Percentiles rank a stretch among this genome's conserved stretches.
Evolutionary conservation across 2,888 invertebrate genomes (phyloP).

Genomic region (Poecilus cupreus): DNA sequence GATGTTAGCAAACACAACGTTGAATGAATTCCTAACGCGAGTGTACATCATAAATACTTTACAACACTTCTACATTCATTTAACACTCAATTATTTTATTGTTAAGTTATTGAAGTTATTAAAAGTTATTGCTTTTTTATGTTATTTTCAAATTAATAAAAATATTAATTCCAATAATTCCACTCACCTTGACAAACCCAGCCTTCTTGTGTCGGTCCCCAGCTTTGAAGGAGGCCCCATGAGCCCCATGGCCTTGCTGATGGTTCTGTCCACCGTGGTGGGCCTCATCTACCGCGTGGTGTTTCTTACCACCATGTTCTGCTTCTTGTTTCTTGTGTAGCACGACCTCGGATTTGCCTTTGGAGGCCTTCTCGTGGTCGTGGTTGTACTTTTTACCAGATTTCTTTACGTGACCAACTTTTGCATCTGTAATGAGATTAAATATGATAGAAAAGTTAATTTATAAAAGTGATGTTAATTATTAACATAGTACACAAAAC

Average conservation of each 20-base stretch:
- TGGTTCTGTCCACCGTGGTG: conserved; percentile 66
- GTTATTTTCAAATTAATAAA: too few relatives aligned
- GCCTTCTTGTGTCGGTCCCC: conserved; percentile 68
- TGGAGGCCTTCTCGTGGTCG: conserved; percentile 67
- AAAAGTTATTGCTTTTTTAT: too few relatives aligned
- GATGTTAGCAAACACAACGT: not conserved
- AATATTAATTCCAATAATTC: too few relatives aligned
- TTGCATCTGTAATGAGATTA: conserved; percentile 22
- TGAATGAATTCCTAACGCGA: not conserved
- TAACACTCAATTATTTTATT: too few relatives aligned
- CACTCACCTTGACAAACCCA: conserved; percentile 68
- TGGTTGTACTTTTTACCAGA: conserved; percentile 66
- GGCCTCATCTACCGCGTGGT: conserved; percentile 65
- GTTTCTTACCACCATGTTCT: conserved; percentile 69
- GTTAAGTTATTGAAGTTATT: too few relatives aligned
- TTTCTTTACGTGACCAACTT: conserved; percentile 63
- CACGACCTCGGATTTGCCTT: conserved; percentile 66
- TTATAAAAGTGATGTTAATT: too few relatives aligned
- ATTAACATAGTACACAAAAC: too few relatives aligned
- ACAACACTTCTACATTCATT: too few relatives aligned
- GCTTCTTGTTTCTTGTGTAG: conserved; percentile 67
- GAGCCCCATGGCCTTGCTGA: conserved; percentile 65
- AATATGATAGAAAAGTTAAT: too few relatives aligned
- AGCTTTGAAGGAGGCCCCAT: conserved; percentile 67
- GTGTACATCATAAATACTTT: too few relatives aligned